Conservation (phyloP, 2,888 invertebrate species). For the Acrocyrtus sp. region DNA sequence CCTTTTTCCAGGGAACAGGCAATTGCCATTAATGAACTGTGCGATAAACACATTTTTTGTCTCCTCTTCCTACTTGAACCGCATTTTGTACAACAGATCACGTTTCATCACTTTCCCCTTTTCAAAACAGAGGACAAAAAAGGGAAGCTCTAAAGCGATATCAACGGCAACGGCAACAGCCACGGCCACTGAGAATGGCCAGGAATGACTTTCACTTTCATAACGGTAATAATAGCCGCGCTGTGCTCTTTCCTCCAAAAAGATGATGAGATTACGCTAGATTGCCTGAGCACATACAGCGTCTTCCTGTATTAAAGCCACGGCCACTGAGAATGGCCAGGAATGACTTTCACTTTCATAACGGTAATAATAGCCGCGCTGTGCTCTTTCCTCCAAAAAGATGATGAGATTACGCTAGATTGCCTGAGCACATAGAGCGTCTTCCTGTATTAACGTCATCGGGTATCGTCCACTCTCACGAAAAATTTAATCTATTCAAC, state of each 20-base stretch:
- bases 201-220: constrained; percentile 38
- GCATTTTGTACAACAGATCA: constrained; percentile 31
- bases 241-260: background rate
- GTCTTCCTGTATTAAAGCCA: background rate
- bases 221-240: constrained; percentile 7
- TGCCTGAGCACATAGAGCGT: background rate
- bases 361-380: constrained; percentile 7
- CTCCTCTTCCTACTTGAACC: constrained; percentile 6
- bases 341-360: constrained; percentile 36
- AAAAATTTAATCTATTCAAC: no score
- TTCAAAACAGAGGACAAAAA: constrained; percentile 9
- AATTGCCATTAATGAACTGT: no score
- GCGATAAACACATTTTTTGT: no score
- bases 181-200: no score
- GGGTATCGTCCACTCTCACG: no score
- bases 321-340: constrained; percentile 16
- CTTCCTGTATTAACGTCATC: background rate
- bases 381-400: background rate
- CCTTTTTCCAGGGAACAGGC: no score
- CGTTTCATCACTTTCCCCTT: constrained; percentile 31
- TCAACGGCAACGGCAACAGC: no score
- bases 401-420: background rate
- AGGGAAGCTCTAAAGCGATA: no score
- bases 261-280: background rate
- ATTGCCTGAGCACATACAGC: background rate